Evolutionary conservation across 2,113 vertebrate species (phyloP).

Genomic region (Candoia aspera): DNA sequence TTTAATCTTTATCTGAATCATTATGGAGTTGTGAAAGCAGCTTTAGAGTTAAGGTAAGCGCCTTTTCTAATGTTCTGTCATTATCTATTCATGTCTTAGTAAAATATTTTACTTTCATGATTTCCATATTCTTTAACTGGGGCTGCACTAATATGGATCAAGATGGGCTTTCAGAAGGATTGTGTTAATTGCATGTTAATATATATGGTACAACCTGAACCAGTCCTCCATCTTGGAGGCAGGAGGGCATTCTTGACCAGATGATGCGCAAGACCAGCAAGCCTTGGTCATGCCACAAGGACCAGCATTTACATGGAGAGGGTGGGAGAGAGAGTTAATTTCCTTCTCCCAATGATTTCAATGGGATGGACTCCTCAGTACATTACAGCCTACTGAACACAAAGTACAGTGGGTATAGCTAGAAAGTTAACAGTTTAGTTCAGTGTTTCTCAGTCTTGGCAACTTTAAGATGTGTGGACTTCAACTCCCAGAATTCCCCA

Average conservation of each 20-base stretch:
- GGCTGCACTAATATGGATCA: neutral
- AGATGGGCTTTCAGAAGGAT: neutral
- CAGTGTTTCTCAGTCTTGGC: too few relatives aligned
- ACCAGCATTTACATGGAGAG: neutral
- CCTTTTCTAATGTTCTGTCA: slow-evolving; percentile 6
- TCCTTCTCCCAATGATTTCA: neutral
- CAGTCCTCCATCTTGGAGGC: neutral
- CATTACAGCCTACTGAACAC: neutral
- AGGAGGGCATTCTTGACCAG: neutral
- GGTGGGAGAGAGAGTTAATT: neutral
- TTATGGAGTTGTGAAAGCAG: neutral
- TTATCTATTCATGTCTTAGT: neutral
- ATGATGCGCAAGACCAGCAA: neutral
- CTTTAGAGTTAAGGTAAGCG: neutral
- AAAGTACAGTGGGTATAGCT: neutral
- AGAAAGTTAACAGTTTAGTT: neutral
- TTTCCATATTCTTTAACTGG: neutral
- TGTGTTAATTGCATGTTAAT: neutral
- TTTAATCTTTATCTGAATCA: neutral
- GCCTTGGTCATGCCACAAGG: neutral
- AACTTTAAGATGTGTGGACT: too few relatives aligned
- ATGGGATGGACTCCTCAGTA: neutral
- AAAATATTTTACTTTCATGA: slow-evolving; percentile 14
- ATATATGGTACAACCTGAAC: neutral
- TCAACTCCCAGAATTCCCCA: too few relatives aligned